phyloP scores from a whole-genome alignment of 2,888 invertebrate species.

The Gymnosoma rotundatum region DNA sequence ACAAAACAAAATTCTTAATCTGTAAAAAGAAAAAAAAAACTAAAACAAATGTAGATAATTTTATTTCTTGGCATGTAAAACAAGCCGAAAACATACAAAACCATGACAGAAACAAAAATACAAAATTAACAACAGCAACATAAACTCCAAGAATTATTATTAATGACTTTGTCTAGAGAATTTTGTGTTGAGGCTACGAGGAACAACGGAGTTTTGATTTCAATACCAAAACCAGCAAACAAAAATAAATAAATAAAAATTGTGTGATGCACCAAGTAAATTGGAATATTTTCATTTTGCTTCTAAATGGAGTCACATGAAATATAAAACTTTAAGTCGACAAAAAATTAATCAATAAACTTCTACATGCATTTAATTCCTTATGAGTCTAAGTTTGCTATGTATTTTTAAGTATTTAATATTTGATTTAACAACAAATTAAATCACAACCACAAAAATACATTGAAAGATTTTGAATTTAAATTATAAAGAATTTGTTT shows the following conservation, averaged over 20 bases:
- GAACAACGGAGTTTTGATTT: constrained; percentile 69
- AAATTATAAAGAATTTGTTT: not conserved
- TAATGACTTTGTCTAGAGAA: constrained; percentile 78
- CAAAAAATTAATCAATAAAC: constrained; percentile 16
- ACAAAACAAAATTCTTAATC: constrained; percentile 58
- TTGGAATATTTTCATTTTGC: constrained; percentile 14
- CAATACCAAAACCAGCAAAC: constrained; percentile 56
- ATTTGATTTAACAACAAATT: constrained; percentile 30
- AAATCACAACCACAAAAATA: not conserved
- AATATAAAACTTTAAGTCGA: constrained; percentile 52
- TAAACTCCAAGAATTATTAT: constrained; percentile 74
- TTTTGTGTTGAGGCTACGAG: constrained; percentile 76
- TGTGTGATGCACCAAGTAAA: constrained; percentile 45
- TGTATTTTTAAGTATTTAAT: constrained; percentile 55
- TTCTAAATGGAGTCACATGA: constrained; percentile 33
- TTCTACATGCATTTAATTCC: not conserved
- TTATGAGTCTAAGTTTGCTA: not conserved
- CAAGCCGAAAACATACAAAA: constrained; percentile 66
- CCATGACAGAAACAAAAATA: constrained; percentile 49
- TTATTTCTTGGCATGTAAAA: constrained; percentile 69
- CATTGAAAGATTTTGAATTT: not conserved
- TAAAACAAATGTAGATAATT: constrained; percentile 60
- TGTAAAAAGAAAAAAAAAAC: constrained; percentile 20
- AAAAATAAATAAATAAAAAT: constrained; percentile 10
- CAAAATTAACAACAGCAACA: constrained; percentile 53